These are phyloP conservation scores for Cnemophilus loriae DNA, from an alignment of 2,113 vertebrate species.

Conservation along the genomic window DNA sequence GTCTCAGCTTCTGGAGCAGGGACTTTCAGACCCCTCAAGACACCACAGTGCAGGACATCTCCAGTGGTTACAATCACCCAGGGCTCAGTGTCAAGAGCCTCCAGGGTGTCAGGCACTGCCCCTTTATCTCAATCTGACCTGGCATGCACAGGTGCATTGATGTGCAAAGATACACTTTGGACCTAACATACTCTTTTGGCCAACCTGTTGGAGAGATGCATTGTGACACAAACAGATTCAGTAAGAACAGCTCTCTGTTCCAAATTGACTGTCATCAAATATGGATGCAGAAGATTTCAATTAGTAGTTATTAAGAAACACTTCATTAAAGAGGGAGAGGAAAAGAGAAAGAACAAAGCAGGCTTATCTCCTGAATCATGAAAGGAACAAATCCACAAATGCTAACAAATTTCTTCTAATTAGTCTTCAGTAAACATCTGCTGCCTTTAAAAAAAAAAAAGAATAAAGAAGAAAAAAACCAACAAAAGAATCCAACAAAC, in stretches of 20 bases:
- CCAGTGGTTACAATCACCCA: neutral
- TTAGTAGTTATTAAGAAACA: slow-evolving; percentile 19
- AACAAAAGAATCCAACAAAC: neutral
- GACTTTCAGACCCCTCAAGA: neutral
- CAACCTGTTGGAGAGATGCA: neutral
- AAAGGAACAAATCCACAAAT: slow-evolving; percentile 34
- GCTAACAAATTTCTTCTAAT: slow-evolving; percentile 39
- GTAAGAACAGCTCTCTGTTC: neutral
- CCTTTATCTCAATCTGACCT: neutral
- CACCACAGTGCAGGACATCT: neutral
- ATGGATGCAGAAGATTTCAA: neutral
- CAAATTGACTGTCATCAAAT: neutral
- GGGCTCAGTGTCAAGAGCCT: fast-evolving
- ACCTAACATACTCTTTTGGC: neutral
- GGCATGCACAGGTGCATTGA: fast-evolving
- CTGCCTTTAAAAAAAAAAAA: neutral
- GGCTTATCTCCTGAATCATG: neutral
- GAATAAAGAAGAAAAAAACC: neutral
- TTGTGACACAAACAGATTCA: neutral
- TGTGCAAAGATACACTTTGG: neutral
- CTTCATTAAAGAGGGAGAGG: slow-evolving; percentile 33
- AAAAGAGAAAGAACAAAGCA: slow-evolving; percentile 38
- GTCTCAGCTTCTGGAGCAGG: neutral
- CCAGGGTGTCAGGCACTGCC: neutral
- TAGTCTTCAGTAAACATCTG: slow-evolving; percentile 24